These are phyloP conservation scores for Bombus breviceps DNA, from an alignment of 1,140 invertebrate genomes.

Conservation along the genomic window DNA sequence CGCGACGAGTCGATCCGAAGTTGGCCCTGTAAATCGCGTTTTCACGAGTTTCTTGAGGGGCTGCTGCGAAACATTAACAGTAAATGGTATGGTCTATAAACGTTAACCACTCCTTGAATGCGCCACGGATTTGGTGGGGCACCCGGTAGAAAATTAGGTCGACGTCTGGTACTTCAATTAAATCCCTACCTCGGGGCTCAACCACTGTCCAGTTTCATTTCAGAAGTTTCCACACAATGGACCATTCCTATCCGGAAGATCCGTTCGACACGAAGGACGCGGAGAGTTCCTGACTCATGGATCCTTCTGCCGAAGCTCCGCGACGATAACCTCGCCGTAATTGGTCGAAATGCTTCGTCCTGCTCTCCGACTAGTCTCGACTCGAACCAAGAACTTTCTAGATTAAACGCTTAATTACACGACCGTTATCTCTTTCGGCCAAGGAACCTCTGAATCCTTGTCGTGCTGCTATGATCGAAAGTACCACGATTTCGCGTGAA, in stretches of 20 bases:
- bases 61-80: slow-evolving; percentile 47
- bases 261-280: slow-evolving; percentile 55
- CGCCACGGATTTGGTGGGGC: slow-evolving; percentile 53
- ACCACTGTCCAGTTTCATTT: slow-evolving; percentile 72
- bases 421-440: slow-evolving; percentile 59
- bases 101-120: slow-evolving; percentile 50
- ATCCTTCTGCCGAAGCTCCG: slow-evolving; percentile 62
- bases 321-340: slow-evolving; percentile 74
- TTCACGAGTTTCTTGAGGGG: slow-evolving; percentile 52
- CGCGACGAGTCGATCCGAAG: slow-evolving; percentile 33
- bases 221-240: slow-evolving; percentile 74
- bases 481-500: background rate
- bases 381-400: slow-evolving; percentile 68
- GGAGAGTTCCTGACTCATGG: slow-evolving; percentile 63
- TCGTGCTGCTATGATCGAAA: slow-evolving; percentile 22
- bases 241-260: slow-evolving; percentile 57
- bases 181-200: slow-evolving; percentile 66
- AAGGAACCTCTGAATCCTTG: slow-evolving; percentile 43
- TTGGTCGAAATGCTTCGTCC: slow-evolving; percentile 65
- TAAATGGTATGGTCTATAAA: slow-evolving; percentile 56
- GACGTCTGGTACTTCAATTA: slow-evolving; percentile 70
- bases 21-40: slow-evolving; percentile 51
- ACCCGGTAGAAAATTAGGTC: slow-evolving; percentile 68
- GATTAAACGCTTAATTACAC: slow-evolving; percentile 76
- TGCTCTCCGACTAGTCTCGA: slow-evolving; percentile 48